phyloP scores from a whole-genome alignment of 2,113 vertebrate species.

The Donacobius atricapilla region DNA sequence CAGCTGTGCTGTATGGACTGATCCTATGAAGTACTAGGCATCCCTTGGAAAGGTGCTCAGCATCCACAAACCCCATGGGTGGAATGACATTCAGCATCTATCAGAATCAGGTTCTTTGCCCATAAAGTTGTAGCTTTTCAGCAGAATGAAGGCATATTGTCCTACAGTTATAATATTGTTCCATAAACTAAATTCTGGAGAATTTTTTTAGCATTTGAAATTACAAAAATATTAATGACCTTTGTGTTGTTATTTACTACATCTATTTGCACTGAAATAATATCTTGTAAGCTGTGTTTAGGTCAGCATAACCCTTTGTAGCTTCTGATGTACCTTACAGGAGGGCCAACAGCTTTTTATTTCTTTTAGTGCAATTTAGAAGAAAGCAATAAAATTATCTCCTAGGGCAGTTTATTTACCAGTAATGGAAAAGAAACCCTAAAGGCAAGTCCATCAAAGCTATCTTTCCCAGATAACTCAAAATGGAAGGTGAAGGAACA shows the following conservation, averaged over 20 bases:
- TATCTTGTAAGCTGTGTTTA: not conserved
- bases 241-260: not conserved
- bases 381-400: not conserved
- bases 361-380: not conserved
- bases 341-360: not conserved
- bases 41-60: not conserved
- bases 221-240: not conserved
- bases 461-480: not conserved
- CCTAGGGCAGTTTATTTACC: not conserved
- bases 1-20: not conserved
- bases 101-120: not conserved
- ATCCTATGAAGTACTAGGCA: not conserved
- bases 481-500: not conserved
- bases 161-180: not conserved
- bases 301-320: not conserved
- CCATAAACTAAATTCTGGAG: not conserved
- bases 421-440: not conserved
- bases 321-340: not conserved
- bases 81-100: not conserved
- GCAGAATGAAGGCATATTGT: not conserved
- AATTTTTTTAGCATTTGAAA: not conserved
- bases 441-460: not conserved
- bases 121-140: not conserved
- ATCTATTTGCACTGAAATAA: not conserved
- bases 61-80: rapidly evolving